Evolutionary conservation across 1,140 invertebrate genomes (phyloP).

Genomic region (Penaeus vannamei): DNA sequence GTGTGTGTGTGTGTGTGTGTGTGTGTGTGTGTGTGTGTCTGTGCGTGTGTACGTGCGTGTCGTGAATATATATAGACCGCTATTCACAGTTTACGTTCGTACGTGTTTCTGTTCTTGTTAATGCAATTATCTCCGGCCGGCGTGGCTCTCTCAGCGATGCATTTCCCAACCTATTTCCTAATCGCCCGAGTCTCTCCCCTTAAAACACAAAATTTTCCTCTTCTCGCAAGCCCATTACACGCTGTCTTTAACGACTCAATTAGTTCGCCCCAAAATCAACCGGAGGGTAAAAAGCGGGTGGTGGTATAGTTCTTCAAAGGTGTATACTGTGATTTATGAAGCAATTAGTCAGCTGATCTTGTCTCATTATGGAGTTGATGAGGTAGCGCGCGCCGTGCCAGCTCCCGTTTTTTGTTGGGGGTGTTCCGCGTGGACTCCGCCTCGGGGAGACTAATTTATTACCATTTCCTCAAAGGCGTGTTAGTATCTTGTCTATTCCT

Average conservation of each 20-base stretch:
- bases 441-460: not conserved
- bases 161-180: not conserved
- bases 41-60: too few species aligned
- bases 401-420: slow-evolving; percentile 29
- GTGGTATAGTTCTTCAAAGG: not conserved
- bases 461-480: too few species aligned
- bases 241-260: slow-evolving; percentile 42
- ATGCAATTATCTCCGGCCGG: too few species aligned
- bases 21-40: too few species aligned
- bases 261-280: slow-evolving; percentile 38
- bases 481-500: too few species aligned
- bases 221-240: slow-evolving; percentile 2
- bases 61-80: too few species aligned
- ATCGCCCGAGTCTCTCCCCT: not conserved
- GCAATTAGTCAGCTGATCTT: not conserved
- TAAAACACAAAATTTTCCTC: too few species aligned
- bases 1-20: too few species aligned
- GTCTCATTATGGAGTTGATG: slow-evolving; percentile 49
- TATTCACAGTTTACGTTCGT: too few species aligned
- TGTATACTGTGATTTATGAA: too few species aligned
- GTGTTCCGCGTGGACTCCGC: not conserved
- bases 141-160: too few species aligned
- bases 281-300: not conserved
- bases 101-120: too few species aligned
- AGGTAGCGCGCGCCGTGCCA: slow-evolving; percentile 48